Percentiles rank a stretch among this genome's conserved stretches.
These are phyloP conservation scores for Caenorhabditis brenneri DNA, from an alignment of 1,140 invertebrate species.

Conservation along the genomic window DNA sequence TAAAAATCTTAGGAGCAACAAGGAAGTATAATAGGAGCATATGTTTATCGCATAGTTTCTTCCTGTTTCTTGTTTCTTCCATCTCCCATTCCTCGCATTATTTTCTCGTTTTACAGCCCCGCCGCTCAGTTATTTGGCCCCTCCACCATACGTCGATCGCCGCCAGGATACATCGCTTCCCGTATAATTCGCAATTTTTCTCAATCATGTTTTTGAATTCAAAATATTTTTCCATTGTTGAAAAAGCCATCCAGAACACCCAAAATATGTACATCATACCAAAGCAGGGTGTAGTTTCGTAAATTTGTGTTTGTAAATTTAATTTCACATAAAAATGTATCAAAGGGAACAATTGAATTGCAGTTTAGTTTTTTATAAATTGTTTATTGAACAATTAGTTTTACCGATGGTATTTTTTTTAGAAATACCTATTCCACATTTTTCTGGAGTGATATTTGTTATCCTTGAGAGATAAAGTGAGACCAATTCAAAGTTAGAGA, in stretches of 20 bases:
- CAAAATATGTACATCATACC: background rate
- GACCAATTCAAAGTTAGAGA: too few species aligned
- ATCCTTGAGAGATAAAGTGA: too few species aligned
- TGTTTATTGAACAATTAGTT: too few species aligned
- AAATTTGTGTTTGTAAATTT: background rate
- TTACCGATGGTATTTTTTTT: too few species aligned
- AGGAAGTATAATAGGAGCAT: background rate
- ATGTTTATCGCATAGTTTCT: background rate
- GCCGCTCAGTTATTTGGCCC: slow-evolving; percentile 31
- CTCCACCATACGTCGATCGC: slow-evolving; percentile 28
- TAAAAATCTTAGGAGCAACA: background rate
- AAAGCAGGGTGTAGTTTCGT: background rate
- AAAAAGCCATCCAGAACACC: background rate
- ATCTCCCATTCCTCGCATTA: too few species aligned
- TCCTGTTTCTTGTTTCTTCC: background rate
- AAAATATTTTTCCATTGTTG: slow-evolving; percentile 19
- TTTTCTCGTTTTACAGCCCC: slow-evolving; percentile 38
- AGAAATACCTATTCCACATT: too few species aligned
- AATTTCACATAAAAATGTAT: background rate
- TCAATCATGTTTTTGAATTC: background rate
- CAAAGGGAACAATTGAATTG: too few species aligned
- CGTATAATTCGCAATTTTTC: background rate
- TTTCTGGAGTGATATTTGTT: too few species aligned
- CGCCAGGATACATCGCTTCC: slow-evolving; percentile 17
- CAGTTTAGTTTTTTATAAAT: too few species aligned